Evolutionary conservation across 2,797 vertebrate genomes (phyloP).

Genomic region (Microctenopoma lineatum): DNA sequence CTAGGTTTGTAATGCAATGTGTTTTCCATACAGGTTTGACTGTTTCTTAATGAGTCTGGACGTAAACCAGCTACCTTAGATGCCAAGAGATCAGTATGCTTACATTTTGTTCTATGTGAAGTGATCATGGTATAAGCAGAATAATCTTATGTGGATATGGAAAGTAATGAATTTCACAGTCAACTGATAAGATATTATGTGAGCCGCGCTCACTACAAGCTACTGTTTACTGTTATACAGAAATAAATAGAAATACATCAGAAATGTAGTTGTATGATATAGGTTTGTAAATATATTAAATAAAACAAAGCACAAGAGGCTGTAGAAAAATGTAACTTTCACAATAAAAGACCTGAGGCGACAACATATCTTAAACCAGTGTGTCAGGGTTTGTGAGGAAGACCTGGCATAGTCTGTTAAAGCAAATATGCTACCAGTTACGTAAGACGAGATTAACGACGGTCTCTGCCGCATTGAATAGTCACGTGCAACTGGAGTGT

Average conservation of each 20-base stretch:
- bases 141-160: neutral
- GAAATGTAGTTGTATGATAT: neutral
- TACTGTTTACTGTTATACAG: neutral
- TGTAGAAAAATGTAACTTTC: neutral
- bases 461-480: conserved; percentile 40
- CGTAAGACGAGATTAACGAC: conserved; percentile 1
- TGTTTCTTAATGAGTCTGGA: too few species aligned
- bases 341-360: neutral
- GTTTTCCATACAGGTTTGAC: neutral
- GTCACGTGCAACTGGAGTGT: conserved; percentile 59
- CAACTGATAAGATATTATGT: too few species aligned
- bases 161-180: neutral
- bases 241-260: too few species aligned
- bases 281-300: neutral
- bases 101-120: neutral
- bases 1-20: too few species aligned
- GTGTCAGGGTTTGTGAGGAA: neutral
- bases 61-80: too few species aligned
- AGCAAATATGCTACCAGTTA: neutral
- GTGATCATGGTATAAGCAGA: neutral
- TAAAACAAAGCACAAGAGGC: neutral
- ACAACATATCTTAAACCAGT: neutral
- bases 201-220: neutral
- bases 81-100: too few species aligned
- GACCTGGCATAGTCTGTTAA: neutral